Evolutionary conservation across 2,797 vertebrate species (phyloP), one percentile per base, ranked within the genome.

Genomic region (Champsocephalus esox): DNA sequence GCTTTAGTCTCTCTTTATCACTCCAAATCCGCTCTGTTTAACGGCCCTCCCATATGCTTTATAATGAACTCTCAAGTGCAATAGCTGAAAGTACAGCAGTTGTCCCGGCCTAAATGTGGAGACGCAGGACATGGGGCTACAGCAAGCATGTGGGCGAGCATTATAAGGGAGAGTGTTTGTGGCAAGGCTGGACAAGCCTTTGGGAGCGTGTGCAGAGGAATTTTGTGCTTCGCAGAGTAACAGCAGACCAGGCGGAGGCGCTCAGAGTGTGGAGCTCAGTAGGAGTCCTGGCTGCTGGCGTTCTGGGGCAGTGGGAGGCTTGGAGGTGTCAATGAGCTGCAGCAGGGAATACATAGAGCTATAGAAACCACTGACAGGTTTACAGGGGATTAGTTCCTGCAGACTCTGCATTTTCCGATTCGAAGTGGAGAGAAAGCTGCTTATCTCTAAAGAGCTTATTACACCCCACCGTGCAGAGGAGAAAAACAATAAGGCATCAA

Each of bases 371-470:
- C 88, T 94, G 94, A 94, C 93, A 94, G 92, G 92, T 94, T 95
- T 95, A 94, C 87, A 85, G 81, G 60, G 91, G 95, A 95, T 96
- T 95, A 95, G 86, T 93, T 95, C 92, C 90, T 96, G 95, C 95
- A 93, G 93, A 95, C 93, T 93, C 92, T 88, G 95, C 95, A 94
- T 94, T 95, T 93, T 95, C 90, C 88, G 90, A 92, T 93, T 94
- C 94, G 91, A 94, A 94, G 93, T 94, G 90, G 87, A 93, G 88
- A 91, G 93, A 94, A 96, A 95, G 94, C 94, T 92, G 72, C 94
- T 95, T 95, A 95, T 88, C 89, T 79, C 88, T 94, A 93, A 95
- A 94, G 88, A 94, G 94, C 93, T 95, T 95, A 95, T 92, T 92
- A 91, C 85, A 89, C 85, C 89, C 72, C 80, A 70, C 76, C 89